Conservation (phyloP, 2,113 vertebrate species). For the Taurulus bubalis region DNA sequence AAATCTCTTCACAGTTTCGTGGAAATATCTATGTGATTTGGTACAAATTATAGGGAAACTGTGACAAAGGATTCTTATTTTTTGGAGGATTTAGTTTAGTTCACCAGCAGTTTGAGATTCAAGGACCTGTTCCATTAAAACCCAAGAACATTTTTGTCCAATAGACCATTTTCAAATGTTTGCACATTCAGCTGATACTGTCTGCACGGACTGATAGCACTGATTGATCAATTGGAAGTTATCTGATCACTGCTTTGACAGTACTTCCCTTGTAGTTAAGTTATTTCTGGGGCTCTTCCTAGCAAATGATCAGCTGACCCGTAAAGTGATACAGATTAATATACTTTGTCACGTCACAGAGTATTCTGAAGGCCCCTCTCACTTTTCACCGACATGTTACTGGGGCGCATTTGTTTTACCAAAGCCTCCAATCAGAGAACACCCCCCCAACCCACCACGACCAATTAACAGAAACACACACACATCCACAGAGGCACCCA, state of each 20-base stretch:
- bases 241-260: neutral
- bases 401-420: conserved; percentile 65
- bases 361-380: conserved; percentile 33
- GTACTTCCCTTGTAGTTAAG: neutral
- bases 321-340: neutral
- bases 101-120: neutral
- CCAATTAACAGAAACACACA: conserved; percentile 76
- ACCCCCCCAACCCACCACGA: conserved; percentile 59
- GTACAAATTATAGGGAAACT: neutral
- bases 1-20: neutral
- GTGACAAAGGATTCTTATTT: neutral
- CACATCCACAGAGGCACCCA: conserved; percentile 46
- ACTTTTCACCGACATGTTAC: conserved; percentile 68
- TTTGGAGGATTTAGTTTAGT: neutral
- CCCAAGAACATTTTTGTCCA: neutral
- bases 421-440: conserved; percentile 53
- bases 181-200: neutral
- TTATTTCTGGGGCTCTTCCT: neutral
- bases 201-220: neutral
- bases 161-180: neutral
- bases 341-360: conserved; percentile 13
- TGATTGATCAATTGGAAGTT: neutral
- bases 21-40: neutral
- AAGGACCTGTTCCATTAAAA: neutral
- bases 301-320: neutral